Conservation (phyloP, 2,888 invertebrate species). For the Steinernema carpocapsae region DNA sequence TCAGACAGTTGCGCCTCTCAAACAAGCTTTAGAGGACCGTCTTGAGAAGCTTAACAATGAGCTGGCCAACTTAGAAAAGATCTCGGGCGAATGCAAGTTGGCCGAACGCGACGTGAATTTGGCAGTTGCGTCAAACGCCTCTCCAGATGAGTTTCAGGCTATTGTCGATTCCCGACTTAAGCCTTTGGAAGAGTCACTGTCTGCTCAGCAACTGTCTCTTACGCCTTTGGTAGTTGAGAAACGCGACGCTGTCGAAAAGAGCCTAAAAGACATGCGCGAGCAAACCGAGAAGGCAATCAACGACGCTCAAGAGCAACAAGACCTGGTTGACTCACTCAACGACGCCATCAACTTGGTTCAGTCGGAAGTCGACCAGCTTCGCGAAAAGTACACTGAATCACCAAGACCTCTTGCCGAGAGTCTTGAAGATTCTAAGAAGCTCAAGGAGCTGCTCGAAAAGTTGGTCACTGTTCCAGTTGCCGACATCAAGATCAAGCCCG, state of each 20-base stretch:
- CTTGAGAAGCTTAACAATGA: too few species aligned
- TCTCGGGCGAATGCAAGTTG: neutral
- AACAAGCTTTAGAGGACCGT: too few species aligned
- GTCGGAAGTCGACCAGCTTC: conserved; percentile 38
- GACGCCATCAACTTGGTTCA: conserved; percentile 36
- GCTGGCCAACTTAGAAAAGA: neutral
- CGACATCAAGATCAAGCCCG: conserved; percentile 41
- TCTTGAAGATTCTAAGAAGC: conserved; percentile 38
- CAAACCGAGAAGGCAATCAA: conserved; percentile 41
- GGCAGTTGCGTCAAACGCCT: conserved; percentile 33
- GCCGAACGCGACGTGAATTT: neutral
- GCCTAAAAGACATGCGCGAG: conserved; percentile 40
- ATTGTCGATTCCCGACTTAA: neutral
- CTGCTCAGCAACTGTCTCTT: conserved; percentile 40
- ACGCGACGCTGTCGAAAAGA: conserved; percentile 45
- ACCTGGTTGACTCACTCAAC: conserved; percentile 44
- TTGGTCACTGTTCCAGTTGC: conserved; percentile 42
- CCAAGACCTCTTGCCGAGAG: conserved; percentile 39
- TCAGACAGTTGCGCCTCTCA: too few species aligned
- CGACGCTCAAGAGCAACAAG: conserved; percentile 43
- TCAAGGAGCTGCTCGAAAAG: conserved; percentile 34
- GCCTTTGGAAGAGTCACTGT: conserved; percentile 9
- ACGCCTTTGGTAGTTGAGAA: conserved; percentile 46
- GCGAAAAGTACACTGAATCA: conserved; percentile 39
- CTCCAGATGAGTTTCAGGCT: conserved; percentile 42